Base-by-base conservation (phyloP, 2,797 vertebrate genomes). In the Micrastur ruficollis region DNA sequence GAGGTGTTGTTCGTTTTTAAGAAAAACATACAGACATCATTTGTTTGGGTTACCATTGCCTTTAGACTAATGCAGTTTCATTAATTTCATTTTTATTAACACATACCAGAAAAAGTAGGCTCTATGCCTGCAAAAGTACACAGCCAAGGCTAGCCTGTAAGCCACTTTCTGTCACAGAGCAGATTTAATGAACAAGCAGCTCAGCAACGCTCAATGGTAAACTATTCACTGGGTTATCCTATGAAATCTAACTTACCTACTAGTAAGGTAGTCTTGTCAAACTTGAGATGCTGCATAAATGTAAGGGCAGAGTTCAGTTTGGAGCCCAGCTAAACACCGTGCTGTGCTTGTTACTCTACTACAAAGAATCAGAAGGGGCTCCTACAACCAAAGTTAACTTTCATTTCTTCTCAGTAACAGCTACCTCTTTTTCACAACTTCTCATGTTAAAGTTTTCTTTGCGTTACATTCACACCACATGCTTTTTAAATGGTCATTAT, bases 351-450 rank as follows among this genome's bases (percentile, higher is more conserved):
- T 86, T 49, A 63, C 81, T 29, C 19, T 7, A 14, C 44, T 63
- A 26, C 59, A 40, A 58, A 85, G 40, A 81, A 80, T 40, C 74
- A 47, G 55, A 80, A 82, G 61, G 27, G 12, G 47, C 21, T 79
- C 58, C 68, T 59, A 32, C 3, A 92, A 92, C 70, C 58, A 19
- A 71, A 88, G 67, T 14, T 61, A 67, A 80, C 68, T 94, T 91
- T 19, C 59, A 83, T 29, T 91, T 78, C 84, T 93, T 75, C 79
- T 44, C 86, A 88, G 66, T 52, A 96, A 65, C 44, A 80, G 89
- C 90, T 86, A 92, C 94, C 90, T 86, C 74, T 84, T 93, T 96
- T 92, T 95, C 91, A 95, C 95, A 81, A 84, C 73, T 96, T 96
- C 96, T 95, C 92, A 90, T 88, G 82, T 92, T 95, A 18, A 92